Percentiles rank a stretch among this genome's conserved stretches.
These are phyloP conservation scores for Hyperopisus bebe DNA, from an alignment of 2,113 vertebrate genomes.

Conservation along the genomic window DNA sequence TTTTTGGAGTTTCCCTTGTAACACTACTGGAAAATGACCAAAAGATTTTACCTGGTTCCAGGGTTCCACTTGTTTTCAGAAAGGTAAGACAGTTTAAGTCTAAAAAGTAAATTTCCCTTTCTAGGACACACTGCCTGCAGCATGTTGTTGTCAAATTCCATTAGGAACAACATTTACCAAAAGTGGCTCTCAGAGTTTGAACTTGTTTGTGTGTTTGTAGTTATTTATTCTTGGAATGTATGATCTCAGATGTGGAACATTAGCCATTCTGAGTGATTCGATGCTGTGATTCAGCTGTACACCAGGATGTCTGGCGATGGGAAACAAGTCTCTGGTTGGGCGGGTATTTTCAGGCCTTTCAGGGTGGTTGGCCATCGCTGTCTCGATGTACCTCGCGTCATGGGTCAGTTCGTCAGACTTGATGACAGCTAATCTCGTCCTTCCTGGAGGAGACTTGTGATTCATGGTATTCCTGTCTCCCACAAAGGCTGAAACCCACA, in stretches of 20 bases:
- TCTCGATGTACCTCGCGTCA: neutral
- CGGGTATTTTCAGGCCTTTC: neutral
- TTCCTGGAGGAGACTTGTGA: neutral
- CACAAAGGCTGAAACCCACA: neutral
- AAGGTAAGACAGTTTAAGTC: constrained; percentile 60
- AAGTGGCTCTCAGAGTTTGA: neutral
- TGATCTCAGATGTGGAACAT: neutral
- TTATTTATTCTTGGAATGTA: neutral
- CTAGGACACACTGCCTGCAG: neutral
- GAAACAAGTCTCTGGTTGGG: neutral
- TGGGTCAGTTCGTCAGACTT: neutral
- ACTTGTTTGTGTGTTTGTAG: neutral
- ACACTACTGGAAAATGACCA: constrained; percentile 80
- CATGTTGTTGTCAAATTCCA: neutral
- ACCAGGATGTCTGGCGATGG: neutral
- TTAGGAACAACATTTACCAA: neutral
- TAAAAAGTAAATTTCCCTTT: neutral
- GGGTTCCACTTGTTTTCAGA: constrained; percentile 84
- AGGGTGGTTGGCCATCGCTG: neutral
- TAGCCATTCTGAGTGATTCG: neutral
- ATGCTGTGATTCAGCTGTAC: neutral
- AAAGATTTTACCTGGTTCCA: constrained; percentile 76
- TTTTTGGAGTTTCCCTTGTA: constrained; percentile 81
- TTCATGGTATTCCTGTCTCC: neutral
- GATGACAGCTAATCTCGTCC: neutral